Evolutionary conservation across 2,888 invertebrate species (phyloP), one percentile per base, ranked within the genome.

Genomic region (Eupithecia pulchellata): DNA sequence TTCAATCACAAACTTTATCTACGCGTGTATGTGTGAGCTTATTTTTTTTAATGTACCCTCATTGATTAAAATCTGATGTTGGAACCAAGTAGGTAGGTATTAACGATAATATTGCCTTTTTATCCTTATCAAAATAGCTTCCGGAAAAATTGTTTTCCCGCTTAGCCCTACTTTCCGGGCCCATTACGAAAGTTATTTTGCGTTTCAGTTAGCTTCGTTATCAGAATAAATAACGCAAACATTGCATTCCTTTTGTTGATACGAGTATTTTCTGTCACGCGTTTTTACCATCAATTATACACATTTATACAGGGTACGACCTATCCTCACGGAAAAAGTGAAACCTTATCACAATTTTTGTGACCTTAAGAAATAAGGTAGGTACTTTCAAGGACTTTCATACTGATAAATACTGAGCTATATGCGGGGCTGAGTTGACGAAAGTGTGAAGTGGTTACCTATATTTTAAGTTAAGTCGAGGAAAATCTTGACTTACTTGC

Each of bases 281-380:
- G 75, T 80, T 80, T 80, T 78, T 75, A 72, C 81, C 83, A 86
- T 85, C 81, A 83, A 83, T 87, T 82, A 86, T 72, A 55, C 69
- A 73, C 72, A 76, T 74, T 64, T 60, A 73, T 68, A 70, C 63
- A 55, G 64, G 68, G 71, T 72, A 30, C 32, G 60, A n/a, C 60
- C 30, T 60, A 29, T 57, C 29, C 29, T 29, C 57, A 57, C 57
- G 57, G 1, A 57, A 57, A 57, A 29, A 27, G 0, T 17, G 8
- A 57, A 14, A 57, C 5, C 57, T 57, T 57, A 57, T 57, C 57
- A 57, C 6, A 27, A 14, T 57, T 13, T 29, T 29, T 29, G 25
- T 57, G 57, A 17, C 29, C 57, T 57, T 29, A 57, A 57, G 57
- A 57, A 17, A 6, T 52, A 13, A 52, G 42, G 9, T 4, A 52